A percentile compares a stretch with the other conserved stretches of the same genome.
Evolutionary conservation across 2,797 vertebrate species (phyloP).

Genomic region (Rhincodon typus): DNA sequence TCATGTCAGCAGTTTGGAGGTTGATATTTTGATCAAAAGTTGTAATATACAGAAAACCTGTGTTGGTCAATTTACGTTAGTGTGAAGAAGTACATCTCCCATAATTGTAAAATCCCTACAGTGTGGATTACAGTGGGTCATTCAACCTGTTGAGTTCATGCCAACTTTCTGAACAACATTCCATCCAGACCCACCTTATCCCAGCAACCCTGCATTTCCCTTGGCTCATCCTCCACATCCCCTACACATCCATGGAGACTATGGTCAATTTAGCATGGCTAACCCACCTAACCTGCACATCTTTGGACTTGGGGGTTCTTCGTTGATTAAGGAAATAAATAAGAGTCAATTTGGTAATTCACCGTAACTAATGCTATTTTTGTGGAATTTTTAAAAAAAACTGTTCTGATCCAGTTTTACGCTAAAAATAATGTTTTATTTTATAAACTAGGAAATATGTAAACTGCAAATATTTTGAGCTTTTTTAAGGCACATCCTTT

Average conservation of each 20-base stretch:
- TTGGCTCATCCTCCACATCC: no score
- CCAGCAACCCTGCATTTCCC: no score
- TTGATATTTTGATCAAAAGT: not conserved
- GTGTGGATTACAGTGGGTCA: no score
- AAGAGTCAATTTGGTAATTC: no score
- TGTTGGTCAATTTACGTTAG: not conserved
- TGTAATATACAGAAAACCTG: not conserved
- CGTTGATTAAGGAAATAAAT: not conserved
- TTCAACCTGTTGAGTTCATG: no score
- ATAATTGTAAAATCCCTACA: not conserved
- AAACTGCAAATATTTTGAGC: not conserved
- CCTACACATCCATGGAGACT: no score
- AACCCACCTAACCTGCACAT: no score
- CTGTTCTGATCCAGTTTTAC: not conserved
- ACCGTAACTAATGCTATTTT: no score
- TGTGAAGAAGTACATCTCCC: no score
- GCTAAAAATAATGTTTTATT: not conserved
- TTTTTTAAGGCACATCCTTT: not conserved
- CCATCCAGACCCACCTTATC: no score
- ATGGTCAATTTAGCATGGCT: no score
- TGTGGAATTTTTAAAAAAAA: not conserved
- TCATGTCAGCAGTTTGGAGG: not conserved
- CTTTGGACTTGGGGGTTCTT: not conserved
- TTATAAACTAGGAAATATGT: not conserved
- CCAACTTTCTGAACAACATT: no score